Evolutionary conservation across 2,113 vertebrate genomes (phyloP), one percentile per base, ranked within the genome.

Genomic region (Peromyscus californicus): DNA sequence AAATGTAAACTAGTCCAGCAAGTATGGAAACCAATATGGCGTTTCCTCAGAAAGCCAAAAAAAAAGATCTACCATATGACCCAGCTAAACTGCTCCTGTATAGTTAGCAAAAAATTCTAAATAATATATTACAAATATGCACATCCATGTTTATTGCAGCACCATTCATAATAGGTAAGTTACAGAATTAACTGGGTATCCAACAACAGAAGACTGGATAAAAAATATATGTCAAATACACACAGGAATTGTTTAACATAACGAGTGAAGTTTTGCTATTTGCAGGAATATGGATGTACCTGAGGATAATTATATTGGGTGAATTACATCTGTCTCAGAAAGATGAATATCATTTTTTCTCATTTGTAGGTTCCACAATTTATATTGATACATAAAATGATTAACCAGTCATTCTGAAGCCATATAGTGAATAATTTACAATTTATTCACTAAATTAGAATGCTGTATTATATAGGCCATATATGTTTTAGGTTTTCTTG

Each of bases 351-450:
- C 12, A 33, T 54, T 80, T 78, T 80, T 80, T 10, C 31, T 54
- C 31, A 54, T 80, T 59, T n/a, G 22, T 82, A 33, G 19, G 10
- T 82, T 36, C 33, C 63, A 82, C 19, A 59, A 4, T 82, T 57
- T 24, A 59, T 82, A 82, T 59, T 61, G 7, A 13, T 39, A 29
- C 15, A 61, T 74, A n/a, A 97, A 95, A 89, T 65, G 5, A 39
- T 80, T 86, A 89, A 36, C 48, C 6, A 84, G 8, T 75, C 89
- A n/a, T 67, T 95, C 78, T 93, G 78, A 79, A 31, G 95, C 36
- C 29, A 51, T 36, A 93, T 89, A 72, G 26, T 75, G 51, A 93
- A 96, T 89, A 97, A 82, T 21, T 84, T 51, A 59, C 92, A 17
- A 24, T 84, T 95, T 89, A 19, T 78, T 86, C 42, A 63, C 45